These are phyloP conservation scores for Mallotus villosus DNA, from an alignment of 2,797 vertebrate genomes.

Conservation along the genomic window DNA sequence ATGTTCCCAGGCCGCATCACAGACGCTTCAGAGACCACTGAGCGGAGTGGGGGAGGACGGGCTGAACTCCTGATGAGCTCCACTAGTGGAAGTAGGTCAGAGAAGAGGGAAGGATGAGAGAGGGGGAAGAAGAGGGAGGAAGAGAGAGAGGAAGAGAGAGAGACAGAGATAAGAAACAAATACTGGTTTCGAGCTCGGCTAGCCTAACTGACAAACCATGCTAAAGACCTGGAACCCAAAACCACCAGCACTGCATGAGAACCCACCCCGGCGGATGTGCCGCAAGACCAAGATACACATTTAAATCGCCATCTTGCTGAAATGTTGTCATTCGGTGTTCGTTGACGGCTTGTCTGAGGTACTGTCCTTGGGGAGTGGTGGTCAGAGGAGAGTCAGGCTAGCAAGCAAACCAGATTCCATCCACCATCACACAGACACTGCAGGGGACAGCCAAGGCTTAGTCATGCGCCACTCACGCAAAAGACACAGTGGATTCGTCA, in stretches of 20 bases:
- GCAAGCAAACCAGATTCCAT: neutral
- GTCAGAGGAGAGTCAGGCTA: neutral
- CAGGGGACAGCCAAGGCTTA: neutral
- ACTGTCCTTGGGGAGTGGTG: neutral
- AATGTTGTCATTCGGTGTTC: neutral
- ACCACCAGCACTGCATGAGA: neutral
- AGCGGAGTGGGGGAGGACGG: constrained; percentile 4
- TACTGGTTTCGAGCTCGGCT: neutral
- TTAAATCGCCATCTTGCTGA: neutral
- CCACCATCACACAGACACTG: neutral
- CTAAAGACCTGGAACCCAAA: neutral
- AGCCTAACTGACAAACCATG: neutral
- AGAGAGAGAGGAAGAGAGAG: too few relatives aligned
- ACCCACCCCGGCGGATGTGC: constrained; percentile 2
- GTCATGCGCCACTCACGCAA: constrained; percentile 7
- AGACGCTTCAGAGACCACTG: constrained; percentile 8
- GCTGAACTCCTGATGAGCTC: constrained; percentile 55
- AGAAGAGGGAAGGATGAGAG: neutral
- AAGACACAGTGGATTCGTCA: neutral
- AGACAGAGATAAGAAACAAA: too few relatives aligned
- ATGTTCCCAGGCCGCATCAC: neutral
- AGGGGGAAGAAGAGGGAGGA: too few relatives aligned
- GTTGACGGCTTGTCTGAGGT: neutral
- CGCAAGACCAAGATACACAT: neutral
- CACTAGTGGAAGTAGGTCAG: constrained; percentile 59